Base-by-base conservation (phyloP, 2,888 invertebrate species). In the Iphiclides podalirius region DNA sequence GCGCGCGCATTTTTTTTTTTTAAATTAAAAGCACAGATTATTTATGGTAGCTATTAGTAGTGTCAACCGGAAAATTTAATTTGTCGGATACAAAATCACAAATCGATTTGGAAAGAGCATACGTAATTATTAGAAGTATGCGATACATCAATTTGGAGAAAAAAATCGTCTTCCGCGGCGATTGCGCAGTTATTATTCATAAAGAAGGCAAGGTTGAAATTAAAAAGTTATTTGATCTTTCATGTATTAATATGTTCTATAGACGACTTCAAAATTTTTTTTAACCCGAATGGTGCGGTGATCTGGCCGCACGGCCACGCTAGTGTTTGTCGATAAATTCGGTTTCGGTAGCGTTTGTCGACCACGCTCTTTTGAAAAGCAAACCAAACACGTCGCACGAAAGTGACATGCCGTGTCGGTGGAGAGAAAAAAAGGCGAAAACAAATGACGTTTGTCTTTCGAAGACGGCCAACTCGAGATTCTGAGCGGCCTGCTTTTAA, bases 281-380 rank as follows among this genome's bases (percentile, higher is more conserved):
- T n/a, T n/a, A n/a, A n/a, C n/a, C n/a, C n/a, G 34, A 49, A 44
- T 26, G 45, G 23, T 16, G 48, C 39, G 35, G 44, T 9, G 13
- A 34, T 36, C 34, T 28, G 45, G 11, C 36, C 31, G 43, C n/a
- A n/a, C n/a, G n/a, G n/a, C 23, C 34, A 51, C 37, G 20, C 17
- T 17, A 8, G 35, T 50, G 28, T 45, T 50, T 50, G 45, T 45
- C 44, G 40, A 36, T 50, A 31, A 50, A 50, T 50, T 50, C 45
- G 40, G 38, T 58, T 61, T 58, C 61, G 61, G 64, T 62, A 63
- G 64, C 61, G 57, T 45, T 57, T 48, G 53, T 46, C 40, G 47
- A 47, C 34, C 54, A 53, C 52, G 61, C 54, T 54, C 56, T 57
- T 54, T 56, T 54, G 57, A 52, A 60, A 58, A 53, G 53, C 58